A percentile compares a stretch with the other conserved stretches of the same genome.
These are phyloP conservation scores for Diloba caeruleocephala DNA, from an alignment of 2,888 invertebrate species.

Conservation along the genomic window DNA sequence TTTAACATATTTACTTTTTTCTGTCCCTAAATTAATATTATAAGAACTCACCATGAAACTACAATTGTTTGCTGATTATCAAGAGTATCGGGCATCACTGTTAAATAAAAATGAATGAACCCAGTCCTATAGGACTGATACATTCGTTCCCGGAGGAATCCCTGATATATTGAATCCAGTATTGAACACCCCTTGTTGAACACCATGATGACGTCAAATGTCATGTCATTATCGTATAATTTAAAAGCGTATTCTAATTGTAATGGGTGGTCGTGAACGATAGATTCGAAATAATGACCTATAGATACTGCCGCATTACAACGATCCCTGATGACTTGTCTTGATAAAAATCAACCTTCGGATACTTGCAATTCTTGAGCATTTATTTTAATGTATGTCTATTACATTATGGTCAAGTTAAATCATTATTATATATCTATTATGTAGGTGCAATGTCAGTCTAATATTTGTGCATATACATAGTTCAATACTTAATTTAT, in stretches of 20 bases:
- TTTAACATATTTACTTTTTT: no score
- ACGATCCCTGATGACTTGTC: constrained; percentile 56
- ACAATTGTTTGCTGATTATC: no score
- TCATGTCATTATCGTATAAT: constrained; percentile 5
- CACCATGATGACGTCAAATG: constrained; percentile 4
- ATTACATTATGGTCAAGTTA: constrained; percentile 34
- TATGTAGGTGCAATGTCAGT: neutral
- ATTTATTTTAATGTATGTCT: constrained; percentile 57
- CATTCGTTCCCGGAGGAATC: no score
- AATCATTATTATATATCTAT: neutral
- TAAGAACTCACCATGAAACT: no score
- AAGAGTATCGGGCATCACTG: no score
- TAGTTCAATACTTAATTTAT: no score
- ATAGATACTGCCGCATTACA: constrained; percentile 66
- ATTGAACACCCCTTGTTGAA: no score
- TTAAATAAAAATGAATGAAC: no score
- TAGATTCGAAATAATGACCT: constrained; percentile 57
- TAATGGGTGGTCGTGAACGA: constrained; percentile 44
- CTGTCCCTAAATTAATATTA: no score
- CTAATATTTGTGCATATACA: no score
- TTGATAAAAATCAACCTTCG: constrained; percentile 63
- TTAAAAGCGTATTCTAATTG: constrained; percentile 28
- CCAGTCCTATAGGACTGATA: no score
- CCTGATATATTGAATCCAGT: no score
- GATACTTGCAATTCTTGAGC: constrained; percentile 52